Evolutionary conservation across 2,888 invertebrate species (phyloP), one percentile per base, ranked within the genome.

Genomic region (Oscheius onirici): DNA sequence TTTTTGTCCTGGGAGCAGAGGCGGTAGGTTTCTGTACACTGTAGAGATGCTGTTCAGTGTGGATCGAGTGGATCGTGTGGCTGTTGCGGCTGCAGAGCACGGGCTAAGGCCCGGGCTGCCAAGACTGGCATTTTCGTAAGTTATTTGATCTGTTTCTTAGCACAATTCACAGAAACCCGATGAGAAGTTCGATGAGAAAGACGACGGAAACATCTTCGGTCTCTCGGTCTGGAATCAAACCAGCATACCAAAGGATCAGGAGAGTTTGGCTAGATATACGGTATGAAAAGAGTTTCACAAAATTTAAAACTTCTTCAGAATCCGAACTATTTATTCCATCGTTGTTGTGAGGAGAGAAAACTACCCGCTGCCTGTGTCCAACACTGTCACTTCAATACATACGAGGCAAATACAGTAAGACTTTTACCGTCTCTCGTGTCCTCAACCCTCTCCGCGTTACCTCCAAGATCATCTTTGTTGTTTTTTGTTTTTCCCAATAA

Each of bases 171-270:
- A 70, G 24, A 26, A 65, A 41, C 17, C 49, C 6, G 17, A 66
- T 10, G 71, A 76, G 15, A 61, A 60, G 10, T 66, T 74, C 34
- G 73, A 71, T 20, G 63, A 60, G 10, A 41, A 46, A 11, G 79
- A 79, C 46, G 79, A 79, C 44, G 79, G 77, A 17, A 76, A 77
- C 46, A 76, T 79, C 40, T 79, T 76, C 49, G 79, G 79, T 15
- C 65, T 79, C 40, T 68, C 68, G 24, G 66, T 79, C n/a, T 79
- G 79, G 79, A 79, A 79, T 26, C 67, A 76, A 11, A 75, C 79
- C 1, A 72, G 55, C 13, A 57, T 71, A n/a, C 46, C 46, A 0
- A 65, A 69, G 1, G 73, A 70, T 15, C 61, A 73, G 15, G 69
- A 75, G 46, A 75, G 49, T 28, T 46, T 72, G 17, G 58, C 52